phyloP scores from a whole-genome alignment of 2,113 vertebrate genomes.

The Anolis carolinensis region DNA sequence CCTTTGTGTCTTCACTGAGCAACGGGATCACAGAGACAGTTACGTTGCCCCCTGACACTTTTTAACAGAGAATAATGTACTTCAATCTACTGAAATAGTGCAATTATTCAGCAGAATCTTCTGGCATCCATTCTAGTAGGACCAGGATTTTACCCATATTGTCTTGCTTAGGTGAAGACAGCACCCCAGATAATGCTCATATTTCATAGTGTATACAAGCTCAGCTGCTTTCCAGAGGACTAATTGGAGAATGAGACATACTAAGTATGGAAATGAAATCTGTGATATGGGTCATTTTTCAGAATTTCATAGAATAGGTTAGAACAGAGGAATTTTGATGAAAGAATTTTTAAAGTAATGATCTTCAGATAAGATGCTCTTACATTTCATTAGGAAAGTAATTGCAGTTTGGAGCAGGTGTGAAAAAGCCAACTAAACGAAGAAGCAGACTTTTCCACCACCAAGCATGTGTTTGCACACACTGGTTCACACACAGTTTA shows the following conservation, averaged over 20 bases:
- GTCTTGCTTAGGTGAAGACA: slow-evolving; percentile 62
- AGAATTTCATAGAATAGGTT: slow-evolving; percentile 72
- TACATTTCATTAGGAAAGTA: slow-evolving; percentile 82
- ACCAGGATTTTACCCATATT: slow-evolving; percentile 33
- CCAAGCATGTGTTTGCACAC: slow-evolving; percentile 35
- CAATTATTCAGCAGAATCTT: slow-evolving; percentile 2
- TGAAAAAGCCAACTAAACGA: slow-evolving; percentile 72
- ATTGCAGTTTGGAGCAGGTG: slow-evolving; percentile 76
- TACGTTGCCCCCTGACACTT: background rate
- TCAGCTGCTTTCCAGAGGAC: slow-evolving; percentile 67
- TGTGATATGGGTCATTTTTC: slow-evolving; percentile 74
- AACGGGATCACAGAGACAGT: background rate
- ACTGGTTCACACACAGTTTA: slow-evolving; percentile 60
- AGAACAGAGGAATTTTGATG: slow-evolving; percentile 74
- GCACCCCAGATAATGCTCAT: slow-evolving; percentile 62
- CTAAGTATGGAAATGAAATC: slow-evolving; percentile 72
- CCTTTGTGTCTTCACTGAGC: background rate
- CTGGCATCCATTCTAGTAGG: background rate
- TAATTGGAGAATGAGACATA: slow-evolving; percentile 73
- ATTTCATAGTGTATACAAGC: slow-evolving; percentile 63
- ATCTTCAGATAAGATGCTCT: slow-evolving; percentile 79
- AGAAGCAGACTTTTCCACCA: slow-evolving; percentile 49
- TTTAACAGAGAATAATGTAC: slow-evolving; percentile 17
- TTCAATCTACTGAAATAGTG: background rate
- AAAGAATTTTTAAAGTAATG: slow-evolving; percentile 78